Evolutionary conservation across 2,113 vertebrate species (phyloP).

Genomic region (Danionella cerebrum): DNA sequence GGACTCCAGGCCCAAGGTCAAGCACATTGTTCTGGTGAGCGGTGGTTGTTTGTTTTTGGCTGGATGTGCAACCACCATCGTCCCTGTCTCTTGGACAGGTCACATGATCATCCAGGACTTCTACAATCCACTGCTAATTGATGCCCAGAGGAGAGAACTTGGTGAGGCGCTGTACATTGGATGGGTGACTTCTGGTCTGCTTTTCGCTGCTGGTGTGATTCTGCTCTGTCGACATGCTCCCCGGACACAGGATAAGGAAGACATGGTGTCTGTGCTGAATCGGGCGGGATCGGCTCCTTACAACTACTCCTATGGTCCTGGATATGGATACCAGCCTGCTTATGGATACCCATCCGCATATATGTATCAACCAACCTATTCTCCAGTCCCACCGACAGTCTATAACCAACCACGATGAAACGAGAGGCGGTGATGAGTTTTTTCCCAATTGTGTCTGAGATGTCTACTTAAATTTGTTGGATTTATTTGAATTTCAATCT

Average conservation of each 20-base stretch:
- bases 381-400: conserved; percentile 33
- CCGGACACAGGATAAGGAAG: conserved; percentile 45
- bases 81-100: conserved; percentile 70
- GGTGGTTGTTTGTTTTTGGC: conserved; percentile 65
- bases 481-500: too few species aligned
- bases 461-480: too few species aligned
- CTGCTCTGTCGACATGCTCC: conserved; percentile 68
- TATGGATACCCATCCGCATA: conserved; percentile 35
- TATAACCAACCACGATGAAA: conserved; percentile 54
- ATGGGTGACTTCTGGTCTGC: conserved; percentile 63
- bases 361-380: conserved; percentile 34
- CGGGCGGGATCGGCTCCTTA: neutral
- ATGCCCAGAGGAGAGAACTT: conserved; percentile 67
- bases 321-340: conserved; percentile 18
- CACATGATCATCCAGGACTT: conserved; percentile 66
- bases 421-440: conserved; percentile 12
- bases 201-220: conserved; percentile 66
- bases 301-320: conserved; percentile 45
- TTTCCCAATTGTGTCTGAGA: too few species aligned
- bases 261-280: conserved; percentile 30
- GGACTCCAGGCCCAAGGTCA: conserved; percentile 56
- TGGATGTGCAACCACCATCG: conserved; percentile 57
- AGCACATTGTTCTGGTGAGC: conserved; percentile 61
- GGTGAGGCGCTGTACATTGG: conserved; percentile 73
- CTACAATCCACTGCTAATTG: conserved; percentile 68